Evolutionary conservation across 2,888 invertebrate genomes (phyloP).

Genomic region (Clivina fossor): DNA sequence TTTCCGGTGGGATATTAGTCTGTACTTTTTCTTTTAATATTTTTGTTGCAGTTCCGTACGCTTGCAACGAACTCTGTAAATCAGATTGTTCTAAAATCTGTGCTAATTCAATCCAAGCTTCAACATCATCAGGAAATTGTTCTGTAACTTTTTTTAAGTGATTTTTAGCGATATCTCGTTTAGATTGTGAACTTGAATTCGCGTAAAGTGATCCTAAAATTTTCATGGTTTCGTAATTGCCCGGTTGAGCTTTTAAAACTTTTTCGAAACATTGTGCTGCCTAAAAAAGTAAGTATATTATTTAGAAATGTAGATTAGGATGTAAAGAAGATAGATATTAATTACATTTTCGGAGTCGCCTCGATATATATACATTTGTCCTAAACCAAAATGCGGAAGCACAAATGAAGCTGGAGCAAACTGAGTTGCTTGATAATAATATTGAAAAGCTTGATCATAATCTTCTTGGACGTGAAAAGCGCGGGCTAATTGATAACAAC

Average conservation of each 20-base stretch:
- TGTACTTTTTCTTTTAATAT: constrained; percentile 91
- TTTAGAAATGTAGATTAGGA: no score
- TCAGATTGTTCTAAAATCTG: constrained; percentile 97
- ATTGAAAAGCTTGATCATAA: constrained; percentile 97
- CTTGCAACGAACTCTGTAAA: constrained; percentile 82
- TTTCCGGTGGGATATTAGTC: constrained; percentile 95
- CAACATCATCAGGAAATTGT: constrained; percentile 97
- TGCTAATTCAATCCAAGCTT: constrained; percentile 98
- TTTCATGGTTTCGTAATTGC: constrained; percentile 99
- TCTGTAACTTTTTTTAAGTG: constrained; percentile 95
- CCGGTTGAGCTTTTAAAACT: constrained; percentile 94
- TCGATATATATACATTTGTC: constrained; percentile 98
- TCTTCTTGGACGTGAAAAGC: constrained; percentile 95
- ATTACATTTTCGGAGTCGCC: constrained; percentile 91
- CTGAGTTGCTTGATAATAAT: constrained; percentile 98
- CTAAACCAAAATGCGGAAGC: constrained; percentile 95
- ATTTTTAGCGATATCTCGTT: constrained; percentile 89
- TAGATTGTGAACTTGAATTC: constrained; percentile 82
- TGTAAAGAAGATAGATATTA: constrained; percentile 12
- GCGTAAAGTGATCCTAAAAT: constrained; percentile 97
- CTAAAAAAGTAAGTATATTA: constrained; percentile 54
- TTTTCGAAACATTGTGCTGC: constrained; percentile 99
- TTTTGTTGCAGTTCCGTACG: constrained; percentile 91
- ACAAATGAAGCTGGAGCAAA: constrained; percentile 95
- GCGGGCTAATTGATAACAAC: constrained; percentile 95